Percentiles rank a stretch among this genome's conserved stretches.
Evolutionary conservation across 2,888 invertebrate species (phyloP).

Genomic region (Zhuqinia jingwanae): DNA sequence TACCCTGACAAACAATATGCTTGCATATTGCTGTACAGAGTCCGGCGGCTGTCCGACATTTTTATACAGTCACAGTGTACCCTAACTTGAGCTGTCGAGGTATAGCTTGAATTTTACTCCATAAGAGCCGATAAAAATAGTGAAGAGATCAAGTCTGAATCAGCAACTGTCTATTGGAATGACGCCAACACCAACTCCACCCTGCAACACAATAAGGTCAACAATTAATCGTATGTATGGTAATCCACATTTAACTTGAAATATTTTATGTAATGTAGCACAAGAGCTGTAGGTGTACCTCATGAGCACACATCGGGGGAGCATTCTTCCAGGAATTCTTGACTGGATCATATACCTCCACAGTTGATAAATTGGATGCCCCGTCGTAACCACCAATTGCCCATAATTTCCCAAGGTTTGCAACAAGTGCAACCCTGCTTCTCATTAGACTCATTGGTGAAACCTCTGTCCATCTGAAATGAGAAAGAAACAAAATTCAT

Average conservation of each 20-base stretch:
- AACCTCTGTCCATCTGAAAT: conserved; percentile 86
- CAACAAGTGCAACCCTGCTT: conserved; percentile 90
- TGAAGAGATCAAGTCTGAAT: conserved; percentile 46
- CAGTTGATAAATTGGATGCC: conserved; percentile 89
- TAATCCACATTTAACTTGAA: no score
- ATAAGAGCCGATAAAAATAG: no score
- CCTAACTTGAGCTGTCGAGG: no score
- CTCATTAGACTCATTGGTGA: conserved; percentile 91
- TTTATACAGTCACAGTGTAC: no score
- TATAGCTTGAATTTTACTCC: no score
- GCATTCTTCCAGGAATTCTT: conserved; percentile 88
- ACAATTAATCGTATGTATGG: no score
- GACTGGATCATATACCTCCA: conserved; percentile 91
- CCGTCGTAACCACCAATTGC: conserved; percentile 91
- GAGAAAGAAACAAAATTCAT: conserved; percentile 72
- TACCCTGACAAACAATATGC: no score
- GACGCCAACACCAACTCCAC: conserved; percentile 94
- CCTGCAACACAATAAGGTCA: conserved; percentile 80
- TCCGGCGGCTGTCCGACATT: no score
- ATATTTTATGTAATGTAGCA: not conserved
- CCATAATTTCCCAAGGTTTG: conserved; percentile 92
- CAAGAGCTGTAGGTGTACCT: no score
- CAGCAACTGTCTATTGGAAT: conserved; percentile 83
- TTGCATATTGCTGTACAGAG: no score
- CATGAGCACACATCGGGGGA: conserved; percentile 91